Conservation (phyloP, 53 echinoderm and acorn worm species). For the Astropecten irregularis region DNA sequence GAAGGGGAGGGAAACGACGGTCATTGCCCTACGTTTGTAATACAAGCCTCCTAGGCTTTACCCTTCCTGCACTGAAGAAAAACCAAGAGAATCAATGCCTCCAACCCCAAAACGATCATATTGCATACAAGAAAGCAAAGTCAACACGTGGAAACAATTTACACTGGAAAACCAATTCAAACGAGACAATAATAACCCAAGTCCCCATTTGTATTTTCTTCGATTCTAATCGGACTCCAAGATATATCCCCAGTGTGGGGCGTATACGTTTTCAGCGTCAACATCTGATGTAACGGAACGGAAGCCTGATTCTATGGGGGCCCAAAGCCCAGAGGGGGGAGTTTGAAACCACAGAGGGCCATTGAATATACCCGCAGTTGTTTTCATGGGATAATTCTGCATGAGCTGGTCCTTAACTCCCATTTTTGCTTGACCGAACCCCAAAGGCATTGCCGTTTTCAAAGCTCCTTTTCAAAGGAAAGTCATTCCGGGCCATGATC, state of each 20-base stretch:
- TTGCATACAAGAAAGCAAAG: background rate
- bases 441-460: background rate
- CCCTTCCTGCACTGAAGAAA: too few relatives aligned
- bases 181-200: background rate
- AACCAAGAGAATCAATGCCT: background rate
- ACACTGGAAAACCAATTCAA: background rate
- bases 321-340: background rate
- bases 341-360: background rate
- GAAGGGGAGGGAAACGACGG: background rate
- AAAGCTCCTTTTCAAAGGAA: background rate
- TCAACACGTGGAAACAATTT: conserved; percentile 30
- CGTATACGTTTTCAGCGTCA: conserved; percentile 23
- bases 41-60: too few relatives aligned
- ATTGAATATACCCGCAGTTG: conserved; percentile 1
- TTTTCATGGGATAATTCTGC: conserved; percentile 48
- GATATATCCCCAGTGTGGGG: conserved; percentile 1
- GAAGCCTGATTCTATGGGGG: background rate
- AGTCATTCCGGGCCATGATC: background rate
- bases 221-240: too few relatives aligned
- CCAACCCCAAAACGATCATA: background rate
- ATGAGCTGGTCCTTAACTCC: conserved; percentile 4
- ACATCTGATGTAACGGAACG: background rate
- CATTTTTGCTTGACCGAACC: conserved; percentile 31
- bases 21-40: conserved; percentile 1
- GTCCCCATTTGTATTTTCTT: background rate